Conservation (phyloP, 2,888 invertebrate genomes). For the Alloplasta piceator region DNA sequence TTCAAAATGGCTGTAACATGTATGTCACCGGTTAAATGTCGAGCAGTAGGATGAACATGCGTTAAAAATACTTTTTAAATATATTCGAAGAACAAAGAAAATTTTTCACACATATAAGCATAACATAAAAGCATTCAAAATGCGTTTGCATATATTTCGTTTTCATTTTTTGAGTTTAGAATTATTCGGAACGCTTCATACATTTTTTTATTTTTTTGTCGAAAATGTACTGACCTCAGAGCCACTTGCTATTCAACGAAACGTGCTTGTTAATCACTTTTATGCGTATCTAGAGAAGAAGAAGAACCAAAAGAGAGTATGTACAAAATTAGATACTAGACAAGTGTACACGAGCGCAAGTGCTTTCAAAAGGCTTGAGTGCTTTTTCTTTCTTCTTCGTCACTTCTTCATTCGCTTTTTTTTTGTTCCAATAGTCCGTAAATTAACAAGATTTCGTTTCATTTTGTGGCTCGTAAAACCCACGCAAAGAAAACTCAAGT, state of each 20-base stretch:
- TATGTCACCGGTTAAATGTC: too few relatives aligned
- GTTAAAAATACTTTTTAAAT: too few relatives aligned
- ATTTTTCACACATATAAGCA: too few relatives aligned
- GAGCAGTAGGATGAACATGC: too few relatives aligned
- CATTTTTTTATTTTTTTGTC: constrained; percentile 23
- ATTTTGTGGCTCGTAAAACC: not conserved
- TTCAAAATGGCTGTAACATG: too few relatives aligned
- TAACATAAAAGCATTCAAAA: too few relatives aligned
- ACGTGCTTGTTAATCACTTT: constrained; percentile 33
- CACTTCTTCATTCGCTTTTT: not conserved
- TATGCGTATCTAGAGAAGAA: not conserved
- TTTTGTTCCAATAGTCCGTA: constrained; percentile 22
- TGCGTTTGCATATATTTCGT: constrained; percentile 7
- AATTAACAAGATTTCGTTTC: constrained; percentile 1
- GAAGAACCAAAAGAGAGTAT: not conserved
- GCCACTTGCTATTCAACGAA: constrained; percentile 21
- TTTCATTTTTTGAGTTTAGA: constrained; percentile 13
- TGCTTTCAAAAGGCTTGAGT: constrained; percentile 32
- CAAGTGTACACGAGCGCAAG: not conserved
- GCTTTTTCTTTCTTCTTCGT: constrained; percentile 26
- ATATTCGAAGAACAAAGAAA: too few relatives aligned
- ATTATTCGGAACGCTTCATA: too few relatives aligned
- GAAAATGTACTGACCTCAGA: constrained; percentile 19
- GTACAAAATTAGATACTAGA: constrained; percentile 36
- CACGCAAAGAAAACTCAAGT: constrained; percentile 1